A percentile compares a stretch with the other conserved stretches of the same genome.
Evolutionary conservation across 2,113 vertebrate genomes (phyloP).

Genomic region (Sinosuthora webbiana): DNA sequence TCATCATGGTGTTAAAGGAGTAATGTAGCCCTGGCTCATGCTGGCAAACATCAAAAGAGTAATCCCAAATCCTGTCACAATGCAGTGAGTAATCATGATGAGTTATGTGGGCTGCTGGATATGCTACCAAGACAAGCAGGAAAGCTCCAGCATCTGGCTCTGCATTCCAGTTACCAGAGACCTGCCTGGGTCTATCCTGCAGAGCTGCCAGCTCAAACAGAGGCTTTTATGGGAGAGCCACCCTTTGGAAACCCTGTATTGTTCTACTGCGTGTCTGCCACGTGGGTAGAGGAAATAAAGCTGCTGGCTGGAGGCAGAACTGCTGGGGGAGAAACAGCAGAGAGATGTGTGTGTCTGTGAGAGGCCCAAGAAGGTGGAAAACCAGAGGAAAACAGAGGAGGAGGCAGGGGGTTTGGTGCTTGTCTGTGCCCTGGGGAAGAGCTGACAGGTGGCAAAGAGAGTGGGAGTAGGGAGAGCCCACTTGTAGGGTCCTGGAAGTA

Average conservation of each 20-base stretch:
- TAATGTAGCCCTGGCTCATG: neutral
- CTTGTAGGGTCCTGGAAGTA: neutral
- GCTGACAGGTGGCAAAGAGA: neutral
- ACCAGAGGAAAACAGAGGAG: neutral
- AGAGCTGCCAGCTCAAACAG: neutral
- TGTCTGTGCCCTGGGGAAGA: neutral
- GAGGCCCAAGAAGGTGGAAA: neutral
- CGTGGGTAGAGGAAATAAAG: accelerated
- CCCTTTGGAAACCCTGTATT: accelerated
- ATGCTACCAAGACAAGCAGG: neutral
- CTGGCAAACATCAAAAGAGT: neutral
- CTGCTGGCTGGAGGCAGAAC: neutral
- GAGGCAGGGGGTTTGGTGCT: neutral
- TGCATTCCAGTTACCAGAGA: neutral
- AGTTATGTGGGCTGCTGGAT: neutral
- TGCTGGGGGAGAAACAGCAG: neutral
- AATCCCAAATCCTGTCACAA: neutral
- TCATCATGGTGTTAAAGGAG: neutral
- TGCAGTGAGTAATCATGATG: neutral
- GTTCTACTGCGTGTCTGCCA: accelerated
- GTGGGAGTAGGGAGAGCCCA: neutral
- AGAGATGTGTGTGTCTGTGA: neutral
- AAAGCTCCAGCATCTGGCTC: neutral
- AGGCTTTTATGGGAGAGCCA: neutral
- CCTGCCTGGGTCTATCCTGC: neutral